Evolutionary conservation across 2,113 vertebrate species (phyloP).

Genomic region (Malurus elegans): DNA sequence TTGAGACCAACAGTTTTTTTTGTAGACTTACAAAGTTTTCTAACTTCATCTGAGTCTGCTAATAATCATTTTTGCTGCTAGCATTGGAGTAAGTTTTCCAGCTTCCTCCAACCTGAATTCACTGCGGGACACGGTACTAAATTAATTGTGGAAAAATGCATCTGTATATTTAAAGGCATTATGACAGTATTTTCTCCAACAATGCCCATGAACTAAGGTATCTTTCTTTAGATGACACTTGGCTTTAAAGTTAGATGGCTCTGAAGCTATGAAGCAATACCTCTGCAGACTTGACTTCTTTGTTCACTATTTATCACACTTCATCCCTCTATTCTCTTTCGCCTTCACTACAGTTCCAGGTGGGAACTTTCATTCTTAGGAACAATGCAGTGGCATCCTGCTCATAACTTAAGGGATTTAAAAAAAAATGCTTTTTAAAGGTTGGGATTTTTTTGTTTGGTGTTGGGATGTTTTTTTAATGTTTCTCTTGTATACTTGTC

Average conservation of each 20-base stretch:
- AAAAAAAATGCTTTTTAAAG: not conserved
- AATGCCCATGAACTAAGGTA: not conserved
- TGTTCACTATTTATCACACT: not conserved
- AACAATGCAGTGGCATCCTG: not conserved
- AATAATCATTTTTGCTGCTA: not conserved
- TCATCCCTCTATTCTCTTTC: not conserved
- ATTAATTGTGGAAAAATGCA: not conserved
- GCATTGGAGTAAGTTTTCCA: not conserved
- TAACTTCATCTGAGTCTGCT: not conserved
- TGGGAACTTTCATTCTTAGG: not conserved
- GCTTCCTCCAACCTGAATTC: not conserved
- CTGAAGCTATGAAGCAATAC: not conserved
- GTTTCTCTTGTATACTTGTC: not conserved
- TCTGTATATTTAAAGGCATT: not conserved
- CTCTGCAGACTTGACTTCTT: not conserved
- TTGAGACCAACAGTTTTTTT: not conserved
- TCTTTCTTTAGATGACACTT: not conserved
- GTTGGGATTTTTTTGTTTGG: not conserved
- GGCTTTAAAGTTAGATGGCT: not conserved
- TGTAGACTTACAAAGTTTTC: not conserved
- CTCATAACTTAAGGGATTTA: not conserved
- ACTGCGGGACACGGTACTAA: not conserved
- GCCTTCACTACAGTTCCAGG: not conserved
- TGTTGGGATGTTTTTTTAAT: not conserved
- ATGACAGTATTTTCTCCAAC: not conserved